A percentile compares a stretch with the other conserved stretches of the same genome.
Evolutionary conservation across 2,888 invertebrate species (phyloP).

Genomic region (Hydriomena furcata): DNA sequence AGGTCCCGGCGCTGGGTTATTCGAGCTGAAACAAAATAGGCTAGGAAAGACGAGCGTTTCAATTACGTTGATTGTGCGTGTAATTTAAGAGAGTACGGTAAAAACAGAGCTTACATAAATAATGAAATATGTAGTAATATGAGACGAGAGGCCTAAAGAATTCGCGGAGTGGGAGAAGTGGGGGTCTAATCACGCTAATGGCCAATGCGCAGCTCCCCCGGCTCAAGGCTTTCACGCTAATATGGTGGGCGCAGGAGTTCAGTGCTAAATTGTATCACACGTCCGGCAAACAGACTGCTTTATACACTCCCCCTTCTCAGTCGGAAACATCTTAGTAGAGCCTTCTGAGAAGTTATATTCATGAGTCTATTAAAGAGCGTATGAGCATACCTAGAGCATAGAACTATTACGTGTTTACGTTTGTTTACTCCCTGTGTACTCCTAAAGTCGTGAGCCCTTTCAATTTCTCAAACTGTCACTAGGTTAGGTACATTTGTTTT

Average conservation of each 20-base stretch:
- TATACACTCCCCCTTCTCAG: constrained; percentile 31
- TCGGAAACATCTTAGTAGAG: constrained; percentile 12
- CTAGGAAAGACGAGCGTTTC: constrained; percentile 33
- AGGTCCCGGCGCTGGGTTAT: neutral
- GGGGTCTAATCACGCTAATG: constrained; percentile 82
- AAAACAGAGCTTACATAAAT: constrained; percentile 79
- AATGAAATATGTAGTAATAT: constrained; percentile 82
- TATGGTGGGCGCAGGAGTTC: constrained; percentile 70
- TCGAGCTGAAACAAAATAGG: constrained; percentile 15
- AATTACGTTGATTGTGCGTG: constrained; percentile 62
- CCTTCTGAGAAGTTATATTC: neutral
- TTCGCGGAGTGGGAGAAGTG: constrained; percentile 63
- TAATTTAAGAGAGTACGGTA: constrained; percentile 68
- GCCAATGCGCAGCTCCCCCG: constrained; percentile 74
- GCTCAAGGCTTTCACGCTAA: constrained; percentile 73
- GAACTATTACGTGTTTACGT: neutral
- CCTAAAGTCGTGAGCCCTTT: neutral
- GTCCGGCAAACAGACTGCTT: constrained; percentile 49
- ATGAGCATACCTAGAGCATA: too few relatives aligned
- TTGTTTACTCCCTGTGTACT: neutral
- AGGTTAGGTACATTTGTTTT: constrained; percentile 5
- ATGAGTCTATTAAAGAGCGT: too few relatives aligned
- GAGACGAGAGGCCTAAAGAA: constrained; percentile 81
- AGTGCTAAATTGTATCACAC: constrained; percentile 70
- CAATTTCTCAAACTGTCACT: constrained; percentile 1